These are phyloP conservation scores for Montifringilla adamsi DNA, from an alignment of 2,113 vertebrate genomes.

Conservation along the genomic window DNA sequence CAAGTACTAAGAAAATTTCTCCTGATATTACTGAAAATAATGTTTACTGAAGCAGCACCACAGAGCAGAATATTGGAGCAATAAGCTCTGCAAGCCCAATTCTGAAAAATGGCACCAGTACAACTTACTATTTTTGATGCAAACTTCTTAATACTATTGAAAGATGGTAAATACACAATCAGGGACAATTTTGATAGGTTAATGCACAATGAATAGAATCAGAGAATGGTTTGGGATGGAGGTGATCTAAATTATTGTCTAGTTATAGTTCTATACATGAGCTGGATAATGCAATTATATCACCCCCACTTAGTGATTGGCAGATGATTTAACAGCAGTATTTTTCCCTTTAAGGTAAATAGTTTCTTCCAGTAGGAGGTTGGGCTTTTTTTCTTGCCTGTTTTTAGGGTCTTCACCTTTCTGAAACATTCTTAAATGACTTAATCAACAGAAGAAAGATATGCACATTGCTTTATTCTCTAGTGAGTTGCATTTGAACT, in stretches of 20 bases:
- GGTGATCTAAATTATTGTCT: neutral
- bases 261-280: neutral
- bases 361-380: neutral
- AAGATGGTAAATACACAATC: neutral
- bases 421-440: neutral
- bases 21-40: neutral
- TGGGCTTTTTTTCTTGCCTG: neutral
- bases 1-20: neutral
- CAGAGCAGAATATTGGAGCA: neutral
- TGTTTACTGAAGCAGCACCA: neutral
- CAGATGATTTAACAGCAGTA: neutral
- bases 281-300: neutral
- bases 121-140: neutral
- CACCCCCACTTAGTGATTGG: neutral
- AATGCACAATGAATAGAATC: neutral
- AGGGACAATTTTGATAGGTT: neutral
- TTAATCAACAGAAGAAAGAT: neutral
- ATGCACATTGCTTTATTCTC: neutral
- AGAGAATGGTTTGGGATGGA: neutral
- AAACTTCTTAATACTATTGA: neutral
- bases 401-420: neutral
- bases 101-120: neutral
- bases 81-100: neutral
- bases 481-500: neutral
- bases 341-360: neutral